A percentile compares a stretch with the other conserved stretches of the same genome.
These are phyloP conservation scores for Tetragonisca angustula DNA, from an alignment of 2,888 invertebrate genomes.

Conservation along the genomic window DNA sequence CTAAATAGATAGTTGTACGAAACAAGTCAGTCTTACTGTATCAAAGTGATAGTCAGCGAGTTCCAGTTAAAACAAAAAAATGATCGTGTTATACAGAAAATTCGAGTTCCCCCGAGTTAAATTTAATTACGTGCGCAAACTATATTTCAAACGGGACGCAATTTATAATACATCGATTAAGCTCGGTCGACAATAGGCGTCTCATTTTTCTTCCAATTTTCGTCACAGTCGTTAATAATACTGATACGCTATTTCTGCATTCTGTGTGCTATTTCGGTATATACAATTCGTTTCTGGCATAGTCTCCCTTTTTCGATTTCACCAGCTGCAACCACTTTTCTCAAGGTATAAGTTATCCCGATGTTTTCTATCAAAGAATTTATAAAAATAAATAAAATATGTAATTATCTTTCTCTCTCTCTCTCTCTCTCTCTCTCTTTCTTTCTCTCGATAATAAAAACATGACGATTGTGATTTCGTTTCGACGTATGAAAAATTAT, in stretches of 20 bases:
- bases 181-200: background rate
- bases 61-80: background rate
- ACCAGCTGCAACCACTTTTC: background rate
- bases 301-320: constrained; percentile 28
- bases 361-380: background rate
- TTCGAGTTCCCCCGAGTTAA: background rate
- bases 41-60: background rate
- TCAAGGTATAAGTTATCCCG: background rate
- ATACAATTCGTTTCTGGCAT: constrained; percentile 25
- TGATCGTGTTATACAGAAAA: background rate
- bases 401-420: background rate
- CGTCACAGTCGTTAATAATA: constrained; percentile 48
- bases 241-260: constrained; percentile 38
- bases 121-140: background rate
- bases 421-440: too few species aligned
- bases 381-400: background rate
- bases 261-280: constrained; percentile 38
- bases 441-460: background rate
- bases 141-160: background rate
- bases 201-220: constrained; percentile 31
- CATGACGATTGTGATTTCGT: background rate
- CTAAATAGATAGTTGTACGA: too few species aligned
- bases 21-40: background rate
- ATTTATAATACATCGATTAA: background rate
- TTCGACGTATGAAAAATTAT: constrained; percentile 9